Evolutionary conservation across 2,888 invertebrate species (phyloP), one percentile per base, ranked within the genome.

Genomic region (Phyto melanocephala): DNA sequence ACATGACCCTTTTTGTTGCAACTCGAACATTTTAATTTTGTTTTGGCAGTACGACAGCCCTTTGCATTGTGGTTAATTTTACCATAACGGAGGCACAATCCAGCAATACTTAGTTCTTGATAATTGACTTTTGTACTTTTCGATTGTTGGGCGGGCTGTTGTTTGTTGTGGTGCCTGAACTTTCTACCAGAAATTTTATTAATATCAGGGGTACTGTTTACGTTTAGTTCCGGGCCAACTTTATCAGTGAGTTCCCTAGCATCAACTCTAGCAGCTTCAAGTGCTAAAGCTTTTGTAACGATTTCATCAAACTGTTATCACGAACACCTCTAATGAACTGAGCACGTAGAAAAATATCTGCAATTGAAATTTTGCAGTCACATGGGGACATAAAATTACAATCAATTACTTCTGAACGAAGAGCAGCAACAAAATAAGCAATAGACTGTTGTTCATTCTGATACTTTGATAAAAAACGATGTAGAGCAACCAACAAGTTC

Each of bases 301-400:
- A 60, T 70, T 33, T 75, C 54, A 17, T 74, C 50, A 17, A 82
- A 65, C 15, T 60, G 5, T 22, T 40, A 20, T 82, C 75, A 13
- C 54, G 56, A 1, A 83, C 47, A 33, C 76, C 72, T 6, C 80
- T 22, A 0, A 82, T 82, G 45, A 82, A 70, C 15, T 81, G 81
- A 4, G 72, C 60, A 11, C 79, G 52, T 33, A 81, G 42, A 54
- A 77, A 77, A 15, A 77, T 71, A 52, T 71, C 47, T 10, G 72
- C 47, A 8, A 70, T 52, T n/a, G 75, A 54, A 65, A 56, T 65
- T 42, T 62, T 76, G 56, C 80, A 80, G 24, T 56, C 22, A n/a
- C 70, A 56, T 20, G 42, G 45, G 13, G 70, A 56, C 15, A 52
- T 47, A 62, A 80, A 75, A 15, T 80, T 54, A 35, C 75, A 80